A percentile compares a stretch with the other conserved stretches of the same genome.
These are phyloP conservation scores for Craseonycteris thonglongyai DNA, from an alignment of 2,113 vertebrate species.

Conservation along the genomic window DNA sequence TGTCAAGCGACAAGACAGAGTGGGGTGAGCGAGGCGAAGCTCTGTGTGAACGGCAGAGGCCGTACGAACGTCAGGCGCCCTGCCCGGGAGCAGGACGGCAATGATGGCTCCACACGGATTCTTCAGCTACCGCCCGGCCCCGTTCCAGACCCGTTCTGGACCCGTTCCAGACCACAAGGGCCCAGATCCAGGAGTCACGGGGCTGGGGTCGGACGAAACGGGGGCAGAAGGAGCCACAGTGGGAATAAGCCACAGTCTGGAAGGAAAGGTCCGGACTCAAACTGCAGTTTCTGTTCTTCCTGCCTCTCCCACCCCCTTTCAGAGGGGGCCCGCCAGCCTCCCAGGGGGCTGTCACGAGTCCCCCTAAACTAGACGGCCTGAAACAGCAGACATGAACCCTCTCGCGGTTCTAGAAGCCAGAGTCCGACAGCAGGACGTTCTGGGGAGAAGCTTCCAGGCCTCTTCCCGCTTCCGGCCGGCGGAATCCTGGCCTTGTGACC, in stretches of 20 bases:
- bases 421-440: background rate
- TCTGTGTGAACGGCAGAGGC: background rate
- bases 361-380: background rate
- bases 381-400: background rate
- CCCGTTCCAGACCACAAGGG: too few species aligned
- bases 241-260: background rate
- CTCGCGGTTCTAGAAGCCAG: background rate
- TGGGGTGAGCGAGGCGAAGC: background rate
- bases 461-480: background rate
- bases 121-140: background rate
- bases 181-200: background rate
- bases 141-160: too few species aligned
- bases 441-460: fast-evolving
- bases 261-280: background rate
- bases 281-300: background rate
- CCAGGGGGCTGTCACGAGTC: background rate
- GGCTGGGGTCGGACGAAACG: fast-evolving
- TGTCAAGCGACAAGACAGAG: background rate
- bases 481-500: background rate
- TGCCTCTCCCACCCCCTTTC: background rate
- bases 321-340: background rate
- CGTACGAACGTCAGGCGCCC: background rate
- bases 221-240: background rate
- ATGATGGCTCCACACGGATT: background rate
- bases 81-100: background rate